Evolutionary conservation across 2,888 invertebrate species (phyloP).

Genomic region (Drosophila greeni): DNA sequence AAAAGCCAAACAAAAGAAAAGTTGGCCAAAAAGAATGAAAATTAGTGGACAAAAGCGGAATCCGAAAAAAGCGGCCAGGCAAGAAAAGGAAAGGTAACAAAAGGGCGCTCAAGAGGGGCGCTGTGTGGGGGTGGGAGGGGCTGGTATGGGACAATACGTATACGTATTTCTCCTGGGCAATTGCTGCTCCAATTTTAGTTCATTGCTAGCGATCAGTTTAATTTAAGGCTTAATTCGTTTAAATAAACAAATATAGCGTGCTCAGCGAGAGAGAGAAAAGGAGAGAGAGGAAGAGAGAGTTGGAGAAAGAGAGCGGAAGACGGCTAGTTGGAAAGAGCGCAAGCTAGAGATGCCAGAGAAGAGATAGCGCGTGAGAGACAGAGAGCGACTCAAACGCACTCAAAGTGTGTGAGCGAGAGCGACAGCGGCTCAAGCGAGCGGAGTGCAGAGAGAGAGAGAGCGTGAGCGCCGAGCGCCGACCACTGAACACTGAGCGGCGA

Average conservation of each 20-base stretch:
- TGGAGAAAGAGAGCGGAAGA: slow-evolving; percentile 7
- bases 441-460: slow-evolving; percentile 1
- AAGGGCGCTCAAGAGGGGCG: slow-evolving; percentile 11
- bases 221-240: slow-evolving; percentile 57
- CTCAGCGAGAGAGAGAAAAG: neutral
- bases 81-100: slow-evolving; percentile 37
- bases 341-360: slow-evolving; percentile 2
- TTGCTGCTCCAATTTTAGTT: slow-evolving; percentile 56
- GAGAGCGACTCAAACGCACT: slow-evolving; percentile 34
- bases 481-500: slow-evolving; percentile 13
- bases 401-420: slow-evolving; percentile 8
- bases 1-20: slow-evolving; percentile 30
- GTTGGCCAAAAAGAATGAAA: slow-evolving; percentile 45
- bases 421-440: slow-evolving; percentile 9
- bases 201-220: slow-evolving; percentile 54
- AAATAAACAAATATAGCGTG: slow-evolving; percentile 38
- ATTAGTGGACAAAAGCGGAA: slow-evolving; percentile 48
- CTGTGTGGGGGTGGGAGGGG: neutral
- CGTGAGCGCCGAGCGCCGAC: neutral
- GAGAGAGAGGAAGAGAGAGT: neutral
- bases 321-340: neutral
- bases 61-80: slow-evolving; percentile 40
- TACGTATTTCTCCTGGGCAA: slow-evolving; percentile 29
- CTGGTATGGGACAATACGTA: neutral
- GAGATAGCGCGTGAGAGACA: slow-evolving; percentile 2